Evolutionary conservation across 2,113 vertebrate genomes (phyloP).

Genomic region (Calonectris borealis): DNA sequence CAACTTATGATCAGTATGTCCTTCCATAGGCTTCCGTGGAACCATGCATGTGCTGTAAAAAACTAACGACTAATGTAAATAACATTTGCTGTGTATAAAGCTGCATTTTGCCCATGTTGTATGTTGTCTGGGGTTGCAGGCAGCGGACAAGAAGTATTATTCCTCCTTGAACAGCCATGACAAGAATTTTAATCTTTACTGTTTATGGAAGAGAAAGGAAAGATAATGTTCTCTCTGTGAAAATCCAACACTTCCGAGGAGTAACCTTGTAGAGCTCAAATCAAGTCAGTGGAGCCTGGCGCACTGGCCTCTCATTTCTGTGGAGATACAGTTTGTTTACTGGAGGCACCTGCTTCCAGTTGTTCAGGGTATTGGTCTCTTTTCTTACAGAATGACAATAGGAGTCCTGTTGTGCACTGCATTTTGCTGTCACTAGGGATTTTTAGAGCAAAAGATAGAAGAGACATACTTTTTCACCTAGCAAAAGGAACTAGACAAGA

Average conservation of each 20-base stretch:
- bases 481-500: not conserved
- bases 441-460: not conserved
- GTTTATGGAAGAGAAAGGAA: not conserved
- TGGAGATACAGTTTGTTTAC: not conserved
- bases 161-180: not conserved
- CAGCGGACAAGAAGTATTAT: not conserved
- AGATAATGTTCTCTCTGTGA: not conserved
- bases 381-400: not conserved
- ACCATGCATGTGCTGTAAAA: not conserved
- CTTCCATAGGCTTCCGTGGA: not conserved
- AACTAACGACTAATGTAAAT: not conserved
- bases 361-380: not conserved
- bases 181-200: not conserved
- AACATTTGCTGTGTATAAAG: not conserved
- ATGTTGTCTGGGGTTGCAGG: not conserved
- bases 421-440: not conserved
- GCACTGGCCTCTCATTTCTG: not conserved
- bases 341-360: not conserved
- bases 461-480: not conserved
- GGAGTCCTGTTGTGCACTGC: not conserved
- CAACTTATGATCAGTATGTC: not conserved
- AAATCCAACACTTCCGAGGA: accelerated
- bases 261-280: not conserved
- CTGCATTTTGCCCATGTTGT: not conserved
- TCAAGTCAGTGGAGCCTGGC: not conserved